Percentiles rank a stretch among this genome's conserved stretches.
Conservation (phyloP, 2,113 vertebrate species). For the Pungitius pungitius region DNA sequence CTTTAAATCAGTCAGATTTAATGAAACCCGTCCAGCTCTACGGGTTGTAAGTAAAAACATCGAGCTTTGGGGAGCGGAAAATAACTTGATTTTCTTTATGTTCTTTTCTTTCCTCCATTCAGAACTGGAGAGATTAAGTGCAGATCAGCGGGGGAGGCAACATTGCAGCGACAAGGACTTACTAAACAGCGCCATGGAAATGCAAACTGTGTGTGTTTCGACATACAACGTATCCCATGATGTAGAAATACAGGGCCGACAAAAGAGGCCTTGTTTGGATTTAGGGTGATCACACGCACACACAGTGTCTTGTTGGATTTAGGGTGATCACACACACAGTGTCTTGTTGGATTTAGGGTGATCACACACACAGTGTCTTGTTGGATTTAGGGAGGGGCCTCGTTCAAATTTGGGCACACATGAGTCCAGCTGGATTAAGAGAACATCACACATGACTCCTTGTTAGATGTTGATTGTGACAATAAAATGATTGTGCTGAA, state of each 20-base stretch:
- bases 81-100: conserved; percentile 51
- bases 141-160: conserved; percentile 65
- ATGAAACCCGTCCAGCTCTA: conserved; percentile 36
- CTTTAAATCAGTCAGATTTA: conserved; percentile 38
- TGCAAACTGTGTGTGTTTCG: too few species aligned
- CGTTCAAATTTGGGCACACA: not conserved
- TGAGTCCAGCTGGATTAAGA: not conserved
- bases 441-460: not conserved
- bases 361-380: not conserved
- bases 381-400: not conserved
- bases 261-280: not conserved
- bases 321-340: not conserved
- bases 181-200: conserved; percentile 43
- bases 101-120: conserved; percentile 46
- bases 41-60: conserved; percentile 41
- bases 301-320: not conserved
- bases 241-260: not conserved
- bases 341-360: not conserved
- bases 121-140: conserved; percentile 59
- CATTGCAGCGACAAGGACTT: conserved; percentile 49
- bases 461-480: not conserved
- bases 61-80: conserved; percentile 58
- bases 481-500: not conserved
- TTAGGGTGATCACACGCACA: not conserved
- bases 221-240: not conserved